phyloP scores from a whole-genome alignment of 2,797 vertebrate species.

The Anabas testudineus region DNA sequence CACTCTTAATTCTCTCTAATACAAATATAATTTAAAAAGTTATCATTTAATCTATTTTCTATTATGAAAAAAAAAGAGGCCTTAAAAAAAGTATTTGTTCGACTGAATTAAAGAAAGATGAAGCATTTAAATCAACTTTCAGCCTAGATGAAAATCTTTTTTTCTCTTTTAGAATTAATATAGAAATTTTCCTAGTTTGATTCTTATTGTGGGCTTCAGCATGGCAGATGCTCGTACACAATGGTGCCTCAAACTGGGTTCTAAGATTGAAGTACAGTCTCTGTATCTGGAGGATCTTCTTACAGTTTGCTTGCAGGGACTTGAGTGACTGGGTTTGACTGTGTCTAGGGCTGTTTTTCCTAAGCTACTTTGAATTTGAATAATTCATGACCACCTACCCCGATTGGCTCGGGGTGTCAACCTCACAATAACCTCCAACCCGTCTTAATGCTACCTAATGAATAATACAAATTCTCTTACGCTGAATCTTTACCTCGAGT shows the following conservation, averaged over 20 bases:
- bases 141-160: neutral
- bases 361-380: neutral
- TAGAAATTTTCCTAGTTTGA: neutral
- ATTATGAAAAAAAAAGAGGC: neutral
- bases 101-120: neutral
- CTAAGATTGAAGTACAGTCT: neutral
- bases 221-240: neutral
- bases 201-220: neutral
- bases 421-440: neutral
- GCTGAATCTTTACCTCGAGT: no score
- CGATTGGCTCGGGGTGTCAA: neutral
- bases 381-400: neutral
- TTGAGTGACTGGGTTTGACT: neutral
- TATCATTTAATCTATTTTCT: neutral
- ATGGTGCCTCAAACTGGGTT: neutral
- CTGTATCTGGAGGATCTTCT: neutral
- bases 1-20: slow-evolving; percentile 21
- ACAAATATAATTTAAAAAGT: neutral
- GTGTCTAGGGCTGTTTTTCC: neutral
- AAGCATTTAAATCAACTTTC: neutral
- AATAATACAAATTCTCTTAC: no score
- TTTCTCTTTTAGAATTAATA: neutral
- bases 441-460: no score
- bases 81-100: neutral
- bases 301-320: neutral